Base-by-base conservation (phyloP, 1,140 invertebrate genomes). In the Leucophenga varia region DNA sequence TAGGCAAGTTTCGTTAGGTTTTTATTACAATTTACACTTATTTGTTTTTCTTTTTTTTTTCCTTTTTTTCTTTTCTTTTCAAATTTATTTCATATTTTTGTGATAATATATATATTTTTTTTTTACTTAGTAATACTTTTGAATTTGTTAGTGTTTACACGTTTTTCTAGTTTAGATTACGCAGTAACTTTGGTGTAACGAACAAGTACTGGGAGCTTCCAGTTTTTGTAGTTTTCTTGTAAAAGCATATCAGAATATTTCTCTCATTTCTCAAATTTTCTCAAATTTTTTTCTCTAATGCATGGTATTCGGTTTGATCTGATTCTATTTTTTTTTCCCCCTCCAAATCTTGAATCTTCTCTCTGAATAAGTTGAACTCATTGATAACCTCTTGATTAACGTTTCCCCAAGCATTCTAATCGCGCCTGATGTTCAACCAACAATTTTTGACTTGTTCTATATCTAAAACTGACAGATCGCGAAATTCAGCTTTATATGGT, bases 131-230 rank as follows among this genome's bases (percentile, higher is more conserved):
- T n/a, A n/a, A n/a, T n/a, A n/a, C n/a, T n/a, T n/a, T n/a, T n/a
- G n/a, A n/a, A n/a, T n/a, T n/a, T n/a, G n/a, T n/a, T n/a, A n/a
- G n/a, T n/a, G n/a, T n/a, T n/a, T n/a, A n/a, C n/a, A n/a, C n/a
- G n/a, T n/a, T n/a, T n/a, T n/a, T n/a, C n/a, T n/a, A n/a, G n/a
- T n/a, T n/a, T n/a, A n/a, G n/a, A n/a, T n/a, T n/a, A n/a, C n/a
- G n/a, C n/a, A n/a, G n/a, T 52, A 95, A 90, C 80, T 97, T 98
- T 39, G 95, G 95, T 3, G 93, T 95, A 0, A 97, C 78, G 19
- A 97, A 79, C 72, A 98, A 95, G 77, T 96, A 97, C 68, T 98
- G 94, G 1, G 87, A 83, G 2, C 82, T 80, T 10, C 81, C 82
- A 16, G 73, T 74, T 56, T 85, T 81, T 2, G 82, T 82, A 6